Base-by-base conservation (phyloP, 2,888 invertebrate species). In the Drosophila flavopinicola region DNA sequence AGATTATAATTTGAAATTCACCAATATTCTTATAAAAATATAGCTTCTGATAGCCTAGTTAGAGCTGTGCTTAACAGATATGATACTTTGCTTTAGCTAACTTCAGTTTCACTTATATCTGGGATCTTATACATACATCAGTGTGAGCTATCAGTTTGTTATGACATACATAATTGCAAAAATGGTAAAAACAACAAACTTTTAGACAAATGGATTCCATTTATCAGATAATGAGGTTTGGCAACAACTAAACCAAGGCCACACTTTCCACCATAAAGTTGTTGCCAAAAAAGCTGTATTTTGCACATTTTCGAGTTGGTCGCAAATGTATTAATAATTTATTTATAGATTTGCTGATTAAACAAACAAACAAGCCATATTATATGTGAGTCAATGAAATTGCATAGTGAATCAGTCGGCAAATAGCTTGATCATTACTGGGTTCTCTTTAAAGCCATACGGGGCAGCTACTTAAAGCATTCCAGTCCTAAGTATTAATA, bases 331-430 rank as follows among this genome's bases (percentile, higher is more conserved):
- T 67, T 48, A 72, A 79, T 72, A 66, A 44, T 72, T 61, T 79
- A 82, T 83, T 83, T 66, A 69, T 78, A 79, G 73, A 66, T 56
- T 27, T 42, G 76, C 85, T 83, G 79, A 79, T 79, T 83, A 85
- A 78, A 64, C 70, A 74, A 51, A 7, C 45, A 17, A 44, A 13
- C 32, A 32, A 15, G 25, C 15, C 17, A 1, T 5, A 27, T 29
- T 10, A 29, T 33, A 39, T 51, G 51, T 52, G 71, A 65, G 37
- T 45, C 53, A 63, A 68, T 52, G 33, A 10, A 20, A 29, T 38
- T 41, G 58, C 42, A 45, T 17, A 20, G 35, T 64, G 71, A 74
- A 57, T 71, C 53, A 74, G 47, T 53, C 30, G 15, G 6, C 24
- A 33, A 7, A 20, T 20, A 4, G 20, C 2, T 49, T 51, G 41